phyloP scores from a whole-genome alignment of 1,140 invertebrate genomes.

The Probaryconus sp. region DNA sequence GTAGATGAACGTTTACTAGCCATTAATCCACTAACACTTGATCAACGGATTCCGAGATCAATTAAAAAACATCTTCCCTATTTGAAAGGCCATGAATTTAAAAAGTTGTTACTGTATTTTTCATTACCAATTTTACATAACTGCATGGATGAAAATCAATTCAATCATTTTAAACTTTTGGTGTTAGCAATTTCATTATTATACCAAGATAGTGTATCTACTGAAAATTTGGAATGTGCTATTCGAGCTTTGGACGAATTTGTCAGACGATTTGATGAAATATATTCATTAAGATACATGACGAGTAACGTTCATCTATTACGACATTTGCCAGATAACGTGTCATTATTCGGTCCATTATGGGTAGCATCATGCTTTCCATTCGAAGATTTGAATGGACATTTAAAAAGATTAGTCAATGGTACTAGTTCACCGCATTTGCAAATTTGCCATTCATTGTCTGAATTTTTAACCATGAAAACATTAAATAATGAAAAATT shows the following conservation, averaged over 20 bases:
- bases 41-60: slow-evolving; percentile 20
- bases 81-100: slow-evolving; percentile 24
- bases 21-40: slow-evolving; percentile 14
- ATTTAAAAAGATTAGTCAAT: slow-evolving; percentile 16
- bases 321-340: slow-evolving; percentile 12
- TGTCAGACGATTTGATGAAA: neutral
- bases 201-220: slow-evolving; percentile 12
- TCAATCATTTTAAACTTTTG: slow-evolving; percentile 39
- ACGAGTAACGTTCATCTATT: slow-evolving; percentile 17
- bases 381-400: slow-evolving; percentile 31
- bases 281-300: slow-evolving; percentile 24
- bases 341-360: slow-evolving; percentile 20
- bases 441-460: slow-evolving; percentile 25
- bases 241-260: slow-evolving; percentile 2
- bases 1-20: neutral
- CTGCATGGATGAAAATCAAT: slow-evolving; percentile 19
- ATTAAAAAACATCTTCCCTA: slow-evolving; percentile 30
- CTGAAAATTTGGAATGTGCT: slow-evolving; percentile 10
- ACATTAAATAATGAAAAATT: slow-evolving; percentile 16
- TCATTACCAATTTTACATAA: slow-evolving; percentile 18
- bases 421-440: slow-evolving; percentile 24
- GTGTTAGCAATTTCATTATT: slow-evolving; percentile 36
- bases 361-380: slow-evolving; percentile 15
- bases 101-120: slow-evolving; percentile 31
- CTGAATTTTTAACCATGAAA: slow-evolving; percentile 25